A percentile compares a stretch with the other conserved stretches of the same genome.
These are phyloP conservation scores for Prinia subflava DNA, from an alignment of 2,113 vertebrate species.

Conservation along the genomic window DNA sequence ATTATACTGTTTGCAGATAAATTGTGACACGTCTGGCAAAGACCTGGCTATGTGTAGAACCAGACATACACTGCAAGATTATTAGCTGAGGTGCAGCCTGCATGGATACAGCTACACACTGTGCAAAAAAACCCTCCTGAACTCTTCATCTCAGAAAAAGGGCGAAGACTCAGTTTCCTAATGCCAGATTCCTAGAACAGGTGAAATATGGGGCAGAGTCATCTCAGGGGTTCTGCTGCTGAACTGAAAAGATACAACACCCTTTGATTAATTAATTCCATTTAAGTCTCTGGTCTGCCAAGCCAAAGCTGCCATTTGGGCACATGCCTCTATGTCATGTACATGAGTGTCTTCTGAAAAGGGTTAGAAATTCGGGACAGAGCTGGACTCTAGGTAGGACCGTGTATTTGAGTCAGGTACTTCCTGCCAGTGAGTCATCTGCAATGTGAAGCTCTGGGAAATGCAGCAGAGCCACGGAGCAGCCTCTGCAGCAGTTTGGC, in stretches of 20 bases:
- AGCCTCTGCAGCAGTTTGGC: background rate
- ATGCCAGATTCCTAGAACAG: background rate
- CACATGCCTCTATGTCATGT: background rate
- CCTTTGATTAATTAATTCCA: background rate
- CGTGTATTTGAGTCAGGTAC: background rate
- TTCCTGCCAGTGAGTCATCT: background rate
- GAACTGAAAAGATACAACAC: background rate
- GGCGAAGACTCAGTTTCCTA: background rate
- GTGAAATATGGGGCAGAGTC: background rate
- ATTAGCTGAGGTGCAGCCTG: background rate
- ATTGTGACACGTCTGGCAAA: background rate
- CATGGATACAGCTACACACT: background rate
- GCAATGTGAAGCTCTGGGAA: background rate
- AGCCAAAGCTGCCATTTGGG: background rate
- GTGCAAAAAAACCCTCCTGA: background rate
- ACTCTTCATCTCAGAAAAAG: background rate
- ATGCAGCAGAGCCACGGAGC: background rate
- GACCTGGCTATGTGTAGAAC: background rate
- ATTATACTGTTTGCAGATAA: background rate
- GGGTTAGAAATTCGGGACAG: background rate
- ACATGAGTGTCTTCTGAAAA: rapidly evolving
- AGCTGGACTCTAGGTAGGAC: background rate
- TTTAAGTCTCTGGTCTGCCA: background rate
- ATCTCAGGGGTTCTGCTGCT: background rate
- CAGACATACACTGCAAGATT: background rate